phyloP scores from a whole-genome alignment of 2,888 invertebrate species.

The Zhuqinia jingwanae region DNA sequence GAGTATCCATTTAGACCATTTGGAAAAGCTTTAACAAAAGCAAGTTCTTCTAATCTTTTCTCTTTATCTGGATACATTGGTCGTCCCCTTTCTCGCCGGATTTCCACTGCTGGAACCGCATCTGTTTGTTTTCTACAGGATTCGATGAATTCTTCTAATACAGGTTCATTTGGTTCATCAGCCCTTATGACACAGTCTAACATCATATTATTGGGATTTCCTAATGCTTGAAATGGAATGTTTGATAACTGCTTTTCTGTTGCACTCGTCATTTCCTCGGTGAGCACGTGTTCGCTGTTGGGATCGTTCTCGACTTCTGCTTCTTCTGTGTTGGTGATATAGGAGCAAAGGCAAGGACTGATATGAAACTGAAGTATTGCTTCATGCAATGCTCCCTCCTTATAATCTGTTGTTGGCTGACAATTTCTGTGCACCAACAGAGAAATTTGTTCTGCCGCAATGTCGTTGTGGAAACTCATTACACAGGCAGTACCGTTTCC shows the following conservation, averaged over 20 bases:
- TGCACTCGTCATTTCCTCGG: neutral
- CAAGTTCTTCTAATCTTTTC: constrained; percentile 28
- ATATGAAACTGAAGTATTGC: too few species aligned
- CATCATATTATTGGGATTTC: neutral
- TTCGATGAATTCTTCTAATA: neutral
- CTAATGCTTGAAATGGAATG: neutral
- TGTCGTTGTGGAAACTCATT: neutral
- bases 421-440: too few species aligned
- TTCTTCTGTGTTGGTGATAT: neutral
- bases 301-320: neutral
- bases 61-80: constrained; percentile 39
- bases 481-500: constrained; percentile 36
- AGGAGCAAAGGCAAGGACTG: too few species aligned
- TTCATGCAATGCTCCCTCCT: too few species aligned
- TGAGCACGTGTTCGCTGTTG: neutral
- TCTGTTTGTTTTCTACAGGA: neutral
- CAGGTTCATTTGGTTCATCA: constrained; percentile 30
- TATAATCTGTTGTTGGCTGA: too few species aligned
- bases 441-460: neutral
- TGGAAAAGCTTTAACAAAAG: constrained; percentile 58
- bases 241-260: neutral
- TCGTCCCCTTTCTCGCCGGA: neutral
- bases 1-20: constrained; percentile 33
- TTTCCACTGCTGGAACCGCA: neutral
- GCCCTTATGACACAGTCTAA: constrained; percentile 39